These are phyloP conservation scores for Paelopatides confundens DNA, from an alignment of 53 echinoderm and acorn worm genomes.

Conservation along the genomic window DNA sequence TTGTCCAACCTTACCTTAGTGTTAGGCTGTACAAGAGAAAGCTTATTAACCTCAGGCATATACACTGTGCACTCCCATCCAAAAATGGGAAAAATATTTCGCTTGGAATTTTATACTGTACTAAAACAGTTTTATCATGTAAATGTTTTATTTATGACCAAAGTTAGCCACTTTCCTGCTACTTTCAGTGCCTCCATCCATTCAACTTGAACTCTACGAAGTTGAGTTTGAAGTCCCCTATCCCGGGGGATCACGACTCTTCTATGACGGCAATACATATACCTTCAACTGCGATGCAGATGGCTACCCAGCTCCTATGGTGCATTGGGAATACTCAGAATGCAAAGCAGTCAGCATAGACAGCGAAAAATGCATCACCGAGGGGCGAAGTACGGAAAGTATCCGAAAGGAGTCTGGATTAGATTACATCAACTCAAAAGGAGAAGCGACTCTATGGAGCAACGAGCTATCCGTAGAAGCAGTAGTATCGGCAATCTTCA, in stretches of 20 bases:
- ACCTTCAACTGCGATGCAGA: conserved; percentile 50
- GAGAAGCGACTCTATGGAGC: background rate
- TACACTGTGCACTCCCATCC: too few species aligned
- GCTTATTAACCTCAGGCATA: too few species aligned
- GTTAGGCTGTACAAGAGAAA: too few species aligned
- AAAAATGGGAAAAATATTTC: too few species aligned
- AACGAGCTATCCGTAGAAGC: background rate
- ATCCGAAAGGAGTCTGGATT: background rate
- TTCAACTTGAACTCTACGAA: background rate
- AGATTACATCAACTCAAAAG: background rate
- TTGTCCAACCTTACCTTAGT: too few species aligned
- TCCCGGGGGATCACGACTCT: background rate
- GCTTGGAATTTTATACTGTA: too few species aligned
- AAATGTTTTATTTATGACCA: too few species aligned
- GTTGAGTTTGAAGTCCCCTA: background rate
- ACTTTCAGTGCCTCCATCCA: conserved; percentile 10
- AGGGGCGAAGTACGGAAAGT: background rate
- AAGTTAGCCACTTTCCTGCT: too few species aligned
- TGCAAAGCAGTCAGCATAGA: conserved; percentile 19
- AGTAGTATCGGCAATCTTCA: conserved; percentile 8
- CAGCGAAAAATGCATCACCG: background rate
- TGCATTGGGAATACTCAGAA: conserved; percentile 62
- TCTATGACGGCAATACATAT: background rate
- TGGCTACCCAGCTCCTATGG: conserved; percentile 56
- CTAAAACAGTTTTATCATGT: too few species aligned